Percentiles rank a stretch among this genome's conserved stretches.
phyloP scores from a whole-genome alignment of 2,797 vertebrate species.

The Okamejei kenojei region DNA sequence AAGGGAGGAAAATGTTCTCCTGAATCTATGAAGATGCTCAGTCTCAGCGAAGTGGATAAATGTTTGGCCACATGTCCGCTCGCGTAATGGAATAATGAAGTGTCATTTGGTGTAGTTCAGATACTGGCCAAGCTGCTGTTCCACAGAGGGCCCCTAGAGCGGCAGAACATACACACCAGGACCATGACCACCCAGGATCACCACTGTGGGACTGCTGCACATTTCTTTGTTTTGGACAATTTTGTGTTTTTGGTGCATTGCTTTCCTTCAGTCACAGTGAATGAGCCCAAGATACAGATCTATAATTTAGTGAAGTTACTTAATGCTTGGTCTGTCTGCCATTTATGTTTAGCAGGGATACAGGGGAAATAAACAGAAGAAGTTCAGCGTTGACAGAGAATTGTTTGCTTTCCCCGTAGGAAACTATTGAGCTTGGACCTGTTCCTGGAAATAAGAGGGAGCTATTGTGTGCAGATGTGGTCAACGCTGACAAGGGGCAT shows the following conservation, averaged over 20 bases:
- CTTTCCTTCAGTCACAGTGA: neutral
- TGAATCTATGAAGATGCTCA: neutral
- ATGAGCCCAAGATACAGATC: neutral
- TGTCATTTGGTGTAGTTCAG: neutral
- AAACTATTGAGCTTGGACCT: neutral
- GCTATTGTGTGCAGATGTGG: neutral
- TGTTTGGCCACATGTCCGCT: neutral
- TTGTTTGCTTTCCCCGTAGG: neutral
- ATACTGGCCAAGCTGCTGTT: neutral
- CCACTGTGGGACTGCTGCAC: too few species aligned
- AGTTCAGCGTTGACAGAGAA: neutral
- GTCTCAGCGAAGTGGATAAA: neutral
- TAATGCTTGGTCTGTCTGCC: neutral
- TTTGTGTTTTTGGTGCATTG: neutral
- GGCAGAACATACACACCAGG: neutral
- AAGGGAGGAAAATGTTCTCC: neutral
- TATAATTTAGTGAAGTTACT: neutral
- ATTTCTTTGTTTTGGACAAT: conserved; percentile 3
- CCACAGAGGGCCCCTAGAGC: too few species aligned
- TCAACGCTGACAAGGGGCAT: neutral
- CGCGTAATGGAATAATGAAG: neutral
- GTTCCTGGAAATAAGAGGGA: neutral
- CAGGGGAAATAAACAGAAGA: neutral
- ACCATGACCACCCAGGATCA: neutral
- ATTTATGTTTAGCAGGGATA: neutral